Conservation (phyloP, 2,797 vertebrate species). For the Pelochelys cantorii region DNA sequence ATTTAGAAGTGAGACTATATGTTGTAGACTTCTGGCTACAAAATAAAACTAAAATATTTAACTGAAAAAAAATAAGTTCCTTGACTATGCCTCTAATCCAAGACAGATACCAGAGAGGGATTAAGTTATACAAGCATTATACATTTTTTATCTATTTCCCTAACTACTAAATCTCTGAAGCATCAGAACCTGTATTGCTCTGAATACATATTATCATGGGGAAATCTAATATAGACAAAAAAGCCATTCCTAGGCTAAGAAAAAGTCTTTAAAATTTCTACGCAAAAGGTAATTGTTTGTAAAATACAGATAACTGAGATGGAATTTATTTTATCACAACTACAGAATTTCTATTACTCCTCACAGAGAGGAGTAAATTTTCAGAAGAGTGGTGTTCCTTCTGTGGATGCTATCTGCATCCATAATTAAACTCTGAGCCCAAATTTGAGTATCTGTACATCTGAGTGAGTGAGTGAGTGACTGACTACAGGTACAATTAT, state of each 20-base stretch:
- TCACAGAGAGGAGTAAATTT: neutral
- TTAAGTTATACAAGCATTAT: neutral
- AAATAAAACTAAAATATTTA: neutral
- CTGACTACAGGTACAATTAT: accelerated
- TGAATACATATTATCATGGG: neutral
- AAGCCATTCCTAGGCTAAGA: neutral
- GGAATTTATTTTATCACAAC: neutral
- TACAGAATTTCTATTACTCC: neutral
- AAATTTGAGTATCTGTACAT: neutral
- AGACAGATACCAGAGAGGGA: neutral
- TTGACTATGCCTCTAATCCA: neutral
- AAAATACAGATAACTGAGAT: neutral
- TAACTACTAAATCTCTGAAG: neutral
- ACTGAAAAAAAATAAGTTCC: neutral
- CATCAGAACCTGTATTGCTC: neutral
- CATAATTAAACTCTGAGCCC: neutral
- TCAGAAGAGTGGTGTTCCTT: neutral
- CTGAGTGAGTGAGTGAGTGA: neutral
- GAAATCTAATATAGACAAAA: neutral
- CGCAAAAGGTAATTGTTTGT: neutral
- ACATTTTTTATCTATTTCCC: neutral
- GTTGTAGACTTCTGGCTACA: neutral
- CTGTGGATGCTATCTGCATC: neutral
- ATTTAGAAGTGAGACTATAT: neutral
- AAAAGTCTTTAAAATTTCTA: neutral